Base-by-base conservation (phyloP, 2,888 invertebrate genomes). In the Stegana nigrithorax region DNA sequence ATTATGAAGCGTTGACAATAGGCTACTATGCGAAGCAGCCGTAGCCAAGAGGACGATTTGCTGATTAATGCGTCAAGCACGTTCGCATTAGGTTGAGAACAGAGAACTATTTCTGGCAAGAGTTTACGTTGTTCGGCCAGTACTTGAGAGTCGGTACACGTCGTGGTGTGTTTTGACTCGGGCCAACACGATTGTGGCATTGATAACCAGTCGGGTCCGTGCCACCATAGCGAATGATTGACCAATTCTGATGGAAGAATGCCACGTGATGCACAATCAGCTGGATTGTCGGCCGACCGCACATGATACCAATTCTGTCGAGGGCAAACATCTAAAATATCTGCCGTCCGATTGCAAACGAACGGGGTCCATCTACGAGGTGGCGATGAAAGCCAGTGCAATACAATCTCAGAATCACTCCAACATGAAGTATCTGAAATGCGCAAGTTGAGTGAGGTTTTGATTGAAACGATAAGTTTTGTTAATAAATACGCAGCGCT, bases 351-450 rank as follows among this genome's bases (percentile, higher is more conserved):
- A 23, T 70, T 70, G 42, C 64, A 63, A 0, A 68, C 63, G 29
- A 66, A 69, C 5, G 66, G 64, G 14, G 58, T 60, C 69, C 67
- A 68, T 10, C 60, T 65, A 17, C 66, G 39, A 0, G 66, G 69
- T 4, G 66, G 66, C 29, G 57, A 59, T 0, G 64, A 63, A 1
- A 81, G 53, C 79, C 81, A 82, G 29, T 67, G 64, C 0, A 81
- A 58, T 1, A 73, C 73, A 7, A 81, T 74, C 14, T 69, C 71
- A 0, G 78, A 81, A 59, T 83, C 81, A 2, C 73, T 68, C 68
- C 65, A 70, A 23, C 63, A 63, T 10, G 50, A 44, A 8, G 58
- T 61, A 19, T 21, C 56, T 0, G 51, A 29, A 26, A 65, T 61
- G 1, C 29, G 29, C 19, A 53, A n/a, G 1, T 1, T 32, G 3